These are phyloP conservation scores for Coptodon bakossiorum DNA, from an alignment of 2,113 vertebrate species.

Conservation along the genomic window DNA sequence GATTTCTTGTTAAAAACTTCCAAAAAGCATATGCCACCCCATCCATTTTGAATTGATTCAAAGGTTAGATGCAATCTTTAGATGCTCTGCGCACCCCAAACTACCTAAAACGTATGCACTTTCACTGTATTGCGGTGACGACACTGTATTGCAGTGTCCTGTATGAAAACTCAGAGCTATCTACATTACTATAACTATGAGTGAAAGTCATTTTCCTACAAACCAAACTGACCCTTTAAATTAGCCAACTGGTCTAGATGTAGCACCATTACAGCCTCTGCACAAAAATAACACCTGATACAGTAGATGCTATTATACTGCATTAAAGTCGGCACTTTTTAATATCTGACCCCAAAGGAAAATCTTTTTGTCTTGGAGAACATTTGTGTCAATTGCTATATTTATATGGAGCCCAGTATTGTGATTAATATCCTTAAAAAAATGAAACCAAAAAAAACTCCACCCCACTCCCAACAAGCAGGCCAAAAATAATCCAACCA, in stretches of 20 bases:
- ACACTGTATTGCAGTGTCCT: not conserved
- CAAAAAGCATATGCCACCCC: not conserved
- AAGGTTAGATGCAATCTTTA: not conserved
- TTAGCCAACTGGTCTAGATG: not conserved
- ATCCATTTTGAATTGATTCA: not conserved
- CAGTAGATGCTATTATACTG: not conserved
- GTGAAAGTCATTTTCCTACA: not conserved
- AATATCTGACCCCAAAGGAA: not conserved
- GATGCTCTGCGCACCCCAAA: not conserved
- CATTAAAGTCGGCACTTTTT: not conserved
- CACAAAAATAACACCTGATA: not conserved
- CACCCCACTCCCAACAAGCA: not conserved
- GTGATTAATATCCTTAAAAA: not conserved
- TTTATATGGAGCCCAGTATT: not conserved
- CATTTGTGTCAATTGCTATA: not conserved
- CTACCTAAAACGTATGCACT: not conserved
- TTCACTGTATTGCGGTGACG: fast-evolving
- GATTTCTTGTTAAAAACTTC: not conserved
- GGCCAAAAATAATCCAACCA: not conserved
- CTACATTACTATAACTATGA: not conserved
- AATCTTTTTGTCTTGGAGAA: not conserved
- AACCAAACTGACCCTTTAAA: not conserved
- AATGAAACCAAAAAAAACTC: not conserved
- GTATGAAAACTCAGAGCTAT: not conserved
- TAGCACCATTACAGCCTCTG: not conserved